These are phyloP conservation scores for Euleptes europaea DNA, from an alignment of 2,113 vertebrate genomes.

Conservation along the genomic window DNA sequence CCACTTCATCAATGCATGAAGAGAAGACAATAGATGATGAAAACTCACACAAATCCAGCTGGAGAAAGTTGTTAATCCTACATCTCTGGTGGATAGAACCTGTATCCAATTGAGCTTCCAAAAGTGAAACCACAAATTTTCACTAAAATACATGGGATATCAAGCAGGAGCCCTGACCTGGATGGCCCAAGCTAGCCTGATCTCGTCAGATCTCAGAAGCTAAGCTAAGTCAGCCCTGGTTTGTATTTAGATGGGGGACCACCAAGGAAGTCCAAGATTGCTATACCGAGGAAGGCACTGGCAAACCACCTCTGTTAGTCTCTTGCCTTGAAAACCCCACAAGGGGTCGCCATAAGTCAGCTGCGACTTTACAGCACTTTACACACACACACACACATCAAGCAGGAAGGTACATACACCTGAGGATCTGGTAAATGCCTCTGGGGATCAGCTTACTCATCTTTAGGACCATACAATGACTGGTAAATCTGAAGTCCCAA, in stretches of 20 bases:
- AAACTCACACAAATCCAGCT: not conserved
- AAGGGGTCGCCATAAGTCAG: no score
- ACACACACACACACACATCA: no score
- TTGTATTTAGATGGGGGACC: no score
- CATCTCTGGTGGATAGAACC: not conserved
- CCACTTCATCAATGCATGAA: not conserved
- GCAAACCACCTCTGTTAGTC: no score
- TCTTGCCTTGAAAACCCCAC: no score
- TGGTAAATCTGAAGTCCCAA: not conserved
- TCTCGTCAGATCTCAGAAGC: no score
- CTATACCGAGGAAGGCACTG: no score
- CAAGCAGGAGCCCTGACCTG: no score
- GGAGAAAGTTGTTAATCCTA: not conserved
- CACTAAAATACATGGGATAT: not conserved
- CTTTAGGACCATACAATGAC: not conserved
- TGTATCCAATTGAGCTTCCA: not conserved
- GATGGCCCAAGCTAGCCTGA: no score
- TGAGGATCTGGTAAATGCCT: not conserved
- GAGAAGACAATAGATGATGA: not conserved
- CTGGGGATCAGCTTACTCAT: not conserved
- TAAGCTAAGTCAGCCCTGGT: no score
- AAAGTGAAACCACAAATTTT: not conserved
- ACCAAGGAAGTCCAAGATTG: no score
- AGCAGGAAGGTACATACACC: not conserved
- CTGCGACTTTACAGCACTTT: no score